Evolutionary conservation across 2,888 invertebrate genomes (phyloP).

Genomic region (Phlogophora meticulosa): DNA sequence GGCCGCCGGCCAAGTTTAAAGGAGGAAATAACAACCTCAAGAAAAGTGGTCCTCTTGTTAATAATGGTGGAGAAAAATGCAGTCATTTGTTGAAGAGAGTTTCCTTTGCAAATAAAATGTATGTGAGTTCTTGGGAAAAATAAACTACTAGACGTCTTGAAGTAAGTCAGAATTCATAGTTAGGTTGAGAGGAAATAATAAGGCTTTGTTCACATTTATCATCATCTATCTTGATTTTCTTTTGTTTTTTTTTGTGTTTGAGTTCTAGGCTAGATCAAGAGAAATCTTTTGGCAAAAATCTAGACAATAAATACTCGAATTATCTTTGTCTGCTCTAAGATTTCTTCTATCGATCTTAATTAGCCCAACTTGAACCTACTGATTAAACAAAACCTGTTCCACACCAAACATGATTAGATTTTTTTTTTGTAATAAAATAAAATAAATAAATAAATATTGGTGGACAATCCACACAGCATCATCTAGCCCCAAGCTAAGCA

Average conservation of each 20-base stretch:
- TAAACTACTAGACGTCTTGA: constrained; percentile 19
- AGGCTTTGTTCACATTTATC: constrained; percentile 14
- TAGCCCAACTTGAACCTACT: neutral
- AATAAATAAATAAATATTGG: too few relatives aligned
- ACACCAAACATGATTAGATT: neutral
- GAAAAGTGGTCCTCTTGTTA: constrained; percentile 39
- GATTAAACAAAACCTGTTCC: neutral
- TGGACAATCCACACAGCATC: too few relatives aligned
- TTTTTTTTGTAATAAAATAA: neutral
- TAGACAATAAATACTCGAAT: neutral
- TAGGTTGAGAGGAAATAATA: constrained; percentile 9
- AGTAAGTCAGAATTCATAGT: constrained; percentile 26
- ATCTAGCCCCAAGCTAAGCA: too few relatives aligned
- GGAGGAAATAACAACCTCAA: constrained; percentile 49
- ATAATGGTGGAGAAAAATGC: constrained; percentile 50
- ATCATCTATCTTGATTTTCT: constrained; percentile 21
- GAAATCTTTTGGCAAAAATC: too few relatives aligned
- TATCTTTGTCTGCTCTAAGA: neutral
- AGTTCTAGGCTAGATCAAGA: neutral
- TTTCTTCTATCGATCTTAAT: neutral
- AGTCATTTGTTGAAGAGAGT: constrained; percentile 37
- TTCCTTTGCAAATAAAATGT: constrained; percentile 41
- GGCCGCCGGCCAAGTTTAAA: constrained; percentile 54
- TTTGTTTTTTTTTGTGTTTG: neutral
- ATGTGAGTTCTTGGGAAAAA: constrained; percentile 14